Conservation (phyloP, 2,888 invertebrate species). For the Bimastos eiseni region DNA sequence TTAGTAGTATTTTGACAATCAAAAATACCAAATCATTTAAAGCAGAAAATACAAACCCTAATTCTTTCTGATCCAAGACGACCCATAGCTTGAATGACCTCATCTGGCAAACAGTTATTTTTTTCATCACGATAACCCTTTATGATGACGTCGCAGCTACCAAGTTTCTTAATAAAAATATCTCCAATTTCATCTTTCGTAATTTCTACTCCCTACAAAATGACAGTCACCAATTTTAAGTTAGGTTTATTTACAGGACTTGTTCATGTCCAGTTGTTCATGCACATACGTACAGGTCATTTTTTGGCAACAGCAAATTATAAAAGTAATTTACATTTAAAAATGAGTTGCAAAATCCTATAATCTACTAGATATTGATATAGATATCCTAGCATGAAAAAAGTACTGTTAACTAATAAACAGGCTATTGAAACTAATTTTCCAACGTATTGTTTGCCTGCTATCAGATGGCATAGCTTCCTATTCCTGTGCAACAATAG, state of each 20-base stretch:
- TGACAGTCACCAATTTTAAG: not conserved
- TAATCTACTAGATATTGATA: not conserved
- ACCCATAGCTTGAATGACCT: not conserved
- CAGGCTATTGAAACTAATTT: too few relatives aligned
- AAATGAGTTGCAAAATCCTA: not conserved
- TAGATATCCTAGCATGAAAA: too few relatives aligned
- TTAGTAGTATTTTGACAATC: not conserved
- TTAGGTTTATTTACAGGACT: not conserved
- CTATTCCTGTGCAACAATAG: too few relatives aligned
- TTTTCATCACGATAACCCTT: slow-evolving; percentile 17
- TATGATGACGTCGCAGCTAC: not conserved
- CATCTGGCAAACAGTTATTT: slow-evolving; percentile 10
- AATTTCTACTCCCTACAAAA: slow-evolving; percentile 22
- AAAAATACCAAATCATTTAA: not conserved
- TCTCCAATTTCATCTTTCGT: not conserved
- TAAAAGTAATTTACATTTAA: not conserved
- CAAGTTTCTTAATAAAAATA: not conserved
- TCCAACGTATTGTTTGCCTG: too few relatives aligned
- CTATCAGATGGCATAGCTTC: too few relatives aligned
- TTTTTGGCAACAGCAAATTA: too few relatives aligned
- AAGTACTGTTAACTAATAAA: too few relatives aligned
- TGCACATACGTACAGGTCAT: too few relatives aligned
- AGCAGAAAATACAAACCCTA: not conserved
- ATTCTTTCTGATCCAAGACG: not conserved
- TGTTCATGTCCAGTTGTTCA: not conserved